Evolutionary conservation across 1,140 invertebrate genomes (phyloP).

Genomic region (Manduca sexta): DNA sequence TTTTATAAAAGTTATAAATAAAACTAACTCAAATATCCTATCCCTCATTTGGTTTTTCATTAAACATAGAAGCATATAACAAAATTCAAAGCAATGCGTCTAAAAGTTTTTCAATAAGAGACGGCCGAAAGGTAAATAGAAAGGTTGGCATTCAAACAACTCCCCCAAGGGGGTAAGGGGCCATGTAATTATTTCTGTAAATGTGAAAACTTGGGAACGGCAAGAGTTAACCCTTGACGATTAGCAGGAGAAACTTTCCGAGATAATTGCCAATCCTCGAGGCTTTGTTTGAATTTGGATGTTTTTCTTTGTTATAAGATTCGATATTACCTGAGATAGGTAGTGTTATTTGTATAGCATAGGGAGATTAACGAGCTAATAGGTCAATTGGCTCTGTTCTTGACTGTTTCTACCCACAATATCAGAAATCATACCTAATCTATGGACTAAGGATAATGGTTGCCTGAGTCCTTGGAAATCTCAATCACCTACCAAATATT

Average conservation of each 20-base stretch:
- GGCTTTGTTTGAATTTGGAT: constrained; percentile 2
- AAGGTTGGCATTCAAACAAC: constrained; percentile 28
- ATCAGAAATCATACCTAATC: no score
- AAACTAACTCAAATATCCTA: no score
- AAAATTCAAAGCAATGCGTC: constrained; percentile 18
- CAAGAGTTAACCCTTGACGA: constrained; percentile 27
- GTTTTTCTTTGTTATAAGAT: background rate
- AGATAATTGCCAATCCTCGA: constrained; percentile 19
- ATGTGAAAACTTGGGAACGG: constrained; percentile 28
- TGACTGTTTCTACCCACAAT: no score
- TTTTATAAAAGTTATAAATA: no score
- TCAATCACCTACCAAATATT: no score
- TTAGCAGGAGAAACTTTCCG: constrained; percentile 19
- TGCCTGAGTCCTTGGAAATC: no score
- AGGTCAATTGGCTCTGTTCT: no score
- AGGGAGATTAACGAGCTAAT: no score
- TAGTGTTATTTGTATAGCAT: no score
- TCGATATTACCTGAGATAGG: background rate
- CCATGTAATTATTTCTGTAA: constrained; percentile 35
- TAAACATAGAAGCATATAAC: no score
- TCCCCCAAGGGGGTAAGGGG: constrained; percentile 11
- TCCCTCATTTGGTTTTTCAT: no score
- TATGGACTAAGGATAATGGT: no score
- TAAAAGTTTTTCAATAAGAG: constrained; percentile 36
- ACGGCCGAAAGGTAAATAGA: constrained; percentile 30